Percentiles rank a stretch among this genome's conserved stretches.
These are phyloP conservation scores for Scalopus aquaticus DNA, from an alignment of 2,113 vertebrate species.

Conservation along the genomic window DNA sequence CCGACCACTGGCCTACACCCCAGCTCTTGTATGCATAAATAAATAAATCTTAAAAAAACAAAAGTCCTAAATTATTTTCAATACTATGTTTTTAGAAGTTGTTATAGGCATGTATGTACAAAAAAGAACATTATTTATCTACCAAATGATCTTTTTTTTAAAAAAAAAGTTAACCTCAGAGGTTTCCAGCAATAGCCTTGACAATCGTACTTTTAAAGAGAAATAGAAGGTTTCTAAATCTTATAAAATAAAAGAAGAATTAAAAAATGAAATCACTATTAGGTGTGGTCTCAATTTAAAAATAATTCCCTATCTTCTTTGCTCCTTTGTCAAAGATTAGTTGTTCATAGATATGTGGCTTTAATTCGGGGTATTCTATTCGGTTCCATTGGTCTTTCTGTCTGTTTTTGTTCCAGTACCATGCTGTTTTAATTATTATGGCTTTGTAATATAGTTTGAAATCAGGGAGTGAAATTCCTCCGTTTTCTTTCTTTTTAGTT, in stretches of 20 bases:
- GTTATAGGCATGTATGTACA: background rate
- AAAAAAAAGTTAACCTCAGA: background rate
- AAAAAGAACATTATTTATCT: background rate
- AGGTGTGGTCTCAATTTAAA: background rate
- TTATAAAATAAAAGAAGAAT: slow-evolving; percentile 20
- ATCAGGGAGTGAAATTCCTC: too few relatives aligned
- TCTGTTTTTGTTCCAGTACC: too few relatives aligned
- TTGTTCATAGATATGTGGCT: too few relatives aligned
- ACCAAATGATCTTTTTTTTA: background rate
- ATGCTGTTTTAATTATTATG: too few relatives aligned
- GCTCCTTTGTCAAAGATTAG: too few relatives aligned
- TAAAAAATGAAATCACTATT: background rate
- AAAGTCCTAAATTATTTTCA: background rate
- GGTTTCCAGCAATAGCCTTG: background rate
- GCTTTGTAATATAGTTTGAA: too few relatives aligned
- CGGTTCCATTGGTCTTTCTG: too few relatives aligned
- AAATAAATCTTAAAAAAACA: too few relatives aligned
- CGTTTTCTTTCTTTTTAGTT: too few relatives aligned
- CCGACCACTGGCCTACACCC: too few relatives aligned
- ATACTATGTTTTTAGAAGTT: background rate
- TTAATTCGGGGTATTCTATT: too few relatives aligned
- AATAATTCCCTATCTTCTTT: background rate
- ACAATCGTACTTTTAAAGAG: background rate
- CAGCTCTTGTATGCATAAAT: too few relatives aligned
- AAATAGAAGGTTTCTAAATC: background rate